phyloP scores from a whole-genome alignment of 2,888 invertebrate species.

The Oxycera nigricornis region DNA sequence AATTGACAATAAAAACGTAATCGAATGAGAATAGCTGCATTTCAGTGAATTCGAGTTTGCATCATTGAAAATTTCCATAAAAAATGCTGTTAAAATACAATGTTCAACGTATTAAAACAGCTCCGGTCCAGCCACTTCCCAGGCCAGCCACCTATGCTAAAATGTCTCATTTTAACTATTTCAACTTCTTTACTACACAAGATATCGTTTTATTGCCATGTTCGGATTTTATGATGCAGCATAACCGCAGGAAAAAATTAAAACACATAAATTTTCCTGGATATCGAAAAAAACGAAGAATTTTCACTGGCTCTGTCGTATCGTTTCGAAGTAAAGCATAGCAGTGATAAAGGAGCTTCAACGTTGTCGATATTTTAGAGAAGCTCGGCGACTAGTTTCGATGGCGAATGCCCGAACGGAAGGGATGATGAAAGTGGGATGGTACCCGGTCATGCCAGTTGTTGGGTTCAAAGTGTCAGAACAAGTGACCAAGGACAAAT shows the following conservation, averaged over 20 bases:
- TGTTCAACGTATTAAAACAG: too few species aligned
- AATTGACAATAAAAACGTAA: too few species aligned
- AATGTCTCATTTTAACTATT: not conserved
- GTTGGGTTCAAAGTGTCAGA: constrained; percentile 22
- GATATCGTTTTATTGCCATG: constrained; percentile 37
- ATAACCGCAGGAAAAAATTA: constrained; percentile 37
- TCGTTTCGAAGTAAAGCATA: constrained; percentile 11
- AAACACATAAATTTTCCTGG: constrained; percentile 33
- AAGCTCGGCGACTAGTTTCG: not conserved
- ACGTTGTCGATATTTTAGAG: not conserved
- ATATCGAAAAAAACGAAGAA: constrained; percentile 10
- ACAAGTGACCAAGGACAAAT: not conserved
- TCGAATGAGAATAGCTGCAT: too few species aligned
- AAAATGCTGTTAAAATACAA: too few species aligned
- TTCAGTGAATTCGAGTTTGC: too few species aligned
- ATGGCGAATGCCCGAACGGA: not conserved
- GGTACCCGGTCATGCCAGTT: not conserved
- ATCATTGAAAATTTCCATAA: too few species aligned
- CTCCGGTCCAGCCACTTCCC: too few species aligned
- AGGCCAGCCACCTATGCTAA: too few species aligned
- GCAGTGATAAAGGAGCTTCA: constrained; percentile 16
- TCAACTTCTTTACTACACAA: not conserved
- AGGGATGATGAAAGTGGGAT: not conserved
- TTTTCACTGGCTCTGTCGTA: not conserved
- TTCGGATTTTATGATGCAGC: constrained; percentile 34